Percentiles rank a stretch among this genome's conserved stretches.
These are phyloP conservation scores for Urocolius indicus DNA, from an alignment of 2,113 vertebrate species.

Conservation along the genomic window DNA sequence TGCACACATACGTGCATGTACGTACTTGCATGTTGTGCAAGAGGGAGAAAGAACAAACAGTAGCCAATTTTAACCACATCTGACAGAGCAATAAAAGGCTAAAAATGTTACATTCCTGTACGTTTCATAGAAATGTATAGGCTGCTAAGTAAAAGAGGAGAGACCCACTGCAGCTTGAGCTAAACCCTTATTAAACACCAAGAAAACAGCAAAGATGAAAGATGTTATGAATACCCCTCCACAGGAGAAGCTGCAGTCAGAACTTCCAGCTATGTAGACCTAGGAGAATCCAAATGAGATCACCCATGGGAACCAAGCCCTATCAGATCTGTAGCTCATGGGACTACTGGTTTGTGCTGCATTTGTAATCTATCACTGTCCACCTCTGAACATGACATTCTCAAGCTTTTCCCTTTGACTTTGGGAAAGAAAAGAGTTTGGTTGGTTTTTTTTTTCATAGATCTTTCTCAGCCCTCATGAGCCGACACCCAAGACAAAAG, in stretches of 20 bases:
- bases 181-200: slow-evolving; percentile 19
- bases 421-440: neutral
- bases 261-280: neutral
- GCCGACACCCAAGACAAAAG: neutral
- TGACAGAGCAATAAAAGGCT: slow-evolving; percentile 4
- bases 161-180: neutral
- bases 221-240: neutral
- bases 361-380: neutral
- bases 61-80: slow-evolving; percentile 52
- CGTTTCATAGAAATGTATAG: neutral
- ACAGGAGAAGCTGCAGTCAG: neutral
- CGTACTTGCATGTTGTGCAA: neutral
- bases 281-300: neutral
- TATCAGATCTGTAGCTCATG: neutral
- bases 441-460: neutral
- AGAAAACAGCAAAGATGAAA: slow-evolving; percentile 2
- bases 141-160: neutral
- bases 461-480: neutral
- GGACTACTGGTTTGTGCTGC: neutral
- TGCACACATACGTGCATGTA: neutral
- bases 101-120: slow-evolving; percentile 13
- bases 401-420: neutral
- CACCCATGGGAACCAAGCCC: neutral
- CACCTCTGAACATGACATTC: neutral
- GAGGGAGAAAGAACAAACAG: slow-evolving; percentile 1